Evolutionary conservation across 2,888 invertebrate species (phyloP), one percentile per base, ranked within the genome.

Genomic region (Scrobipalpa atriplicella): DNA sequence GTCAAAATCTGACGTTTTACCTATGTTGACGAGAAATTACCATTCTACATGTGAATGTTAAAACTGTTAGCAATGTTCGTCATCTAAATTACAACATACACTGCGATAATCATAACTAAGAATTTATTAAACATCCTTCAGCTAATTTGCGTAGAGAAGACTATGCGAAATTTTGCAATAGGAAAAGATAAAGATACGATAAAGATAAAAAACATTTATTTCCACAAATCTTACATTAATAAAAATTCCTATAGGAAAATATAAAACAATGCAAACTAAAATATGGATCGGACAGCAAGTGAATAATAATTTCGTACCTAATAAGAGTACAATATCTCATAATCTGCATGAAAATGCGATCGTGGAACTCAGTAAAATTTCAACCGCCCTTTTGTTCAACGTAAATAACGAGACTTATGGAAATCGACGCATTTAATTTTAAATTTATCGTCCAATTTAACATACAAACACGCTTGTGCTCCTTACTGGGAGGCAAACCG

Each of bases 1-100:
- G 68, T 69, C 68, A 69, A 67, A 68, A 65, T 60, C 58, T 65
- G 66, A 69, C 68, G 62, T 58, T 60, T 39, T 65, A 21, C 63
- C 61, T 29, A 51, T 64, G 64, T 58, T 38, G 65, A 65, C 65
- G 18, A 16, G 67, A 51, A 67, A 64, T 67, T 64, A 38, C 63
- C 18, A 38, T 36, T 60, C n/a, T n/a, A n/a, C n/a, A n/a, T 58
- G 13, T 62, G 54, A 43, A 43, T 43, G n/a, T 43, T 43, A 43
- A 11, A 41, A 41, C 1, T 2, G 6, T 41, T 41, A 8, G 41
- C 41, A 41, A 10, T 41, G 41, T 1, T n/a, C n/a, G n/a, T 29
- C 29, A 29, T 29, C 29, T 29, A 5, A 29, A 29, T 29, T 29
- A 29, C 29, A 29, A 29, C 5, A 29, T 3, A 29, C 29, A 29